Base-by-base conservation (phyloP, 2,888 invertebrate species). In the Suillia variegata region DNA sequence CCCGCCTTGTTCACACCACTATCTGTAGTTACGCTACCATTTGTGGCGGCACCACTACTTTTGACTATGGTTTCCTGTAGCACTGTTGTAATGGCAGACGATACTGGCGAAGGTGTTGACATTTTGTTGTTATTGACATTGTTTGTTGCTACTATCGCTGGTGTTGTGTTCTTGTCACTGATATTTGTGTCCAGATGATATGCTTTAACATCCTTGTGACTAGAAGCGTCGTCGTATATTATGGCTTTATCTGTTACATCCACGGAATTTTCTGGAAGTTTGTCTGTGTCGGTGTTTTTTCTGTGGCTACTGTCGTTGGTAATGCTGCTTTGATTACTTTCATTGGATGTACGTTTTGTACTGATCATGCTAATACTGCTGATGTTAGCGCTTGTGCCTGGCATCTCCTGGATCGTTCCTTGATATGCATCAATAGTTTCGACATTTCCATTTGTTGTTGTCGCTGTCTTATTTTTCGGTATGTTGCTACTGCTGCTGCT, bases 331-430 rank as follows among this genome's bases (percentile, higher is more conserved):
- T 67, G 68, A 48, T 65, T 70, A 71, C 70, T 69, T 13, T 34
- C 54, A 65, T 69, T 74, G 1, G 54, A 13, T 17, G 12, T 33
- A 6, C 74, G 67, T 62, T 78, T 76, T 20, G 70, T 76, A 63
- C 73, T 73, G 20, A 70, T 68, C 69, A 77, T 72, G 57, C 71
- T 78, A 20, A 78, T 77, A 67, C 71, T 75, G 53, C 76, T 77
- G 15, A 74, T 76, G 26, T 78, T 74, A 54, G 72, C 70, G 57
- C 77, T 77, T 51, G 71, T 73, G 18, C 73, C 76, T 5, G 76
- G 78, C 20, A 76, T 57, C 61, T 74, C 73, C 49, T 74, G 77
- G 55, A 71, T 70, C 15, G 70, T 75, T 57, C 70, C 73, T 57
- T 69, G 70, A 22, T 68, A 72, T 56, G 61, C 31, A n/a, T n/a